Percentiles rank a stretch among this genome's conserved stretches.
phyloP scores from a whole-genome alignment of 2,888 invertebrate genomes.

The Pollenia labialis region DNA sequence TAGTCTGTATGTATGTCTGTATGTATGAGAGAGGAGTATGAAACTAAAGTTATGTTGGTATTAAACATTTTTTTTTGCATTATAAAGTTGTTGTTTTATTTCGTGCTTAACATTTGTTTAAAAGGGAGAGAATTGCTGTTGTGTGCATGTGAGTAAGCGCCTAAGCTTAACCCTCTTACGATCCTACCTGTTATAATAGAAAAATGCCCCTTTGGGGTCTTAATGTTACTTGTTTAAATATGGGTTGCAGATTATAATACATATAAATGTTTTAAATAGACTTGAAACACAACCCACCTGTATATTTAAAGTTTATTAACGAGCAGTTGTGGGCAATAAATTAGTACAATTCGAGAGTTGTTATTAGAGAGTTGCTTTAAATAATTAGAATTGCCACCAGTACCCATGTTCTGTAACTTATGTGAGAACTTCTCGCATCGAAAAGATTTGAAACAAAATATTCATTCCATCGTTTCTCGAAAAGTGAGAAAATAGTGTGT shows the following conservation, averaged over 20 bases:
- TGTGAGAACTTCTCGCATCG: too few relatives aligned
- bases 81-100: constrained; percentile 10
- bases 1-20: neutral
- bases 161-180: constrained; percentile 58
- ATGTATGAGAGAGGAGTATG: neutral
- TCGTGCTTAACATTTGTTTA: constrained; percentile 29
- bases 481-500: too few relatives aligned
- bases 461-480: too few relatives aligned
- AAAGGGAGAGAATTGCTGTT: neutral
- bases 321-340: constrained; percentile 15
- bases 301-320: constrained; percentile 34
- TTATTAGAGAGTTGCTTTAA: neutral
- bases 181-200: constrained; percentile 59
- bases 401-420: too few relatives aligned
- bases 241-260: constrained; percentile 47
- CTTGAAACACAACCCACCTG: constrained; percentile 44
- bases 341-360: neutral
- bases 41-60: constrained; percentile 16
- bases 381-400: too few relatives aligned
- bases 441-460: too few relatives aligned
- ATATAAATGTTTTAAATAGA: constrained; percentile 39
- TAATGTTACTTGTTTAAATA: constrained; percentile 57
- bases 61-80: constrained; percentile 28
- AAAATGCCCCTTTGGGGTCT: constrained; percentile 62
- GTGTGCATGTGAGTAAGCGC: constrained; percentile 13